A percentile compares a stretch with the other conserved stretches of the same genome.
These are phyloP conservation scores for Acropora tenuis DNA, from an alignment of 64 coral and sea anemone species.

Conservation along the genomic window DNA sequence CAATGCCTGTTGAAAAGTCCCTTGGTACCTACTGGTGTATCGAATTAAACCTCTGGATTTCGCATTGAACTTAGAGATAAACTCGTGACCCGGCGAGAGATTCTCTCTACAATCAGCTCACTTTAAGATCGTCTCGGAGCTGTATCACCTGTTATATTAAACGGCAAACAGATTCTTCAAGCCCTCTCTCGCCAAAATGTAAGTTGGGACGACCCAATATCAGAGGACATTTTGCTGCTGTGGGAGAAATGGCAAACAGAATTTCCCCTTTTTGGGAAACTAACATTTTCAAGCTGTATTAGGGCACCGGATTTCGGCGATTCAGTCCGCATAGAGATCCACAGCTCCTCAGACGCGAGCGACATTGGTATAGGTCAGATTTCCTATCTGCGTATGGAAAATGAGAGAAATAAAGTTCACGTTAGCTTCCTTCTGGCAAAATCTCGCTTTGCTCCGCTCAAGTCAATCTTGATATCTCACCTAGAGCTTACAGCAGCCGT, in stretches of 20 bases:
- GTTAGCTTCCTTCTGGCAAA: slow-evolving; percentile 63
- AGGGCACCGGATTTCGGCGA: too few relatives aligned
- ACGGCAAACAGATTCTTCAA: slow-evolving; percentile 55
- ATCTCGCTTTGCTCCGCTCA: slow-evolving; percentile 43
- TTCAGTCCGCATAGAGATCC: too few relatives aligned
- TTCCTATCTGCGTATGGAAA: slow-evolving; percentile 39
- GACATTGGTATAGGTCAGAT: slow-evolving; percentile 65
- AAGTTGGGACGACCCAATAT: slow-evolving; percentile 44
- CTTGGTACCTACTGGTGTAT: slow-evolving; percentile 73
- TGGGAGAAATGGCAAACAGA: too few relatives aligned
- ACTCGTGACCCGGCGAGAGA: slow-evolving; percentile 16
- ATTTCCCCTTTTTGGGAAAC: slow-evolving; percentile 39
- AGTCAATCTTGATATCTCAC: slow-evolving; percentile 45
- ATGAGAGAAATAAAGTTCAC: slow-evolving; percentile 43
- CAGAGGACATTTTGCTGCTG: slow-evolving; percentile 1
- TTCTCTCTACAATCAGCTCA: slow-evolving; percentile 47
- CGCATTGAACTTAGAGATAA: slow-evolving; percentile 59
- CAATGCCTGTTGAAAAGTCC: slow-evolving; percentile 43
- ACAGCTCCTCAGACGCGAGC: slow-evolving; percentile 51
- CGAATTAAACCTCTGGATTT: slow-evolving; percentile 55
- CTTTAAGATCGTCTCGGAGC: too few relatives aligned
- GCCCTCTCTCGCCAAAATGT: slow-evolving; percentile 29
- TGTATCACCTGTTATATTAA: slow-evolving; percentile 41
- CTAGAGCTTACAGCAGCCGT: slow-evolving; percentile 61
- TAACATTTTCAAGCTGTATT: slow-evolving; percentile 18